Evolutionary conservation across 2,797 vertebrate species (phyloP).

Genomic region (Octomys mimax): DNA sequence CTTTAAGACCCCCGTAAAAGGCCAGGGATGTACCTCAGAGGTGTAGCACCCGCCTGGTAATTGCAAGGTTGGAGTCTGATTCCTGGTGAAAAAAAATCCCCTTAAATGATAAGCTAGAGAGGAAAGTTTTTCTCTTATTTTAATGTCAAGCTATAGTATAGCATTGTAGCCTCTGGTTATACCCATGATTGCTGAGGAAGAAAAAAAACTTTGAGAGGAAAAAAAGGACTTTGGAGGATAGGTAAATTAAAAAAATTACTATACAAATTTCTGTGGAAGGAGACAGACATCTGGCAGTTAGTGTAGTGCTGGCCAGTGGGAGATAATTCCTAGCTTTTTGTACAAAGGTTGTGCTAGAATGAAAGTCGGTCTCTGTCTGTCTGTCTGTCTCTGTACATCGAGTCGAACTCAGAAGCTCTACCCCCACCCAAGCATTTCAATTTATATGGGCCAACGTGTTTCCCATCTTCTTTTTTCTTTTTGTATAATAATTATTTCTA

Average conservation of each 20-base stretch:
- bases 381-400: too few relatives aligned
- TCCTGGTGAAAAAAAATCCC: too few relatives aligned
- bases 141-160: neutral
- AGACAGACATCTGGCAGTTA: neutral
- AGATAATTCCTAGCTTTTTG: neutral
- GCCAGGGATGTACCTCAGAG: too few relatives aligned
- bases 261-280: neutral
- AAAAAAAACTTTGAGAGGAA: slow-evolving; percentile 17
- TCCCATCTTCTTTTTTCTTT: slow-evolving; percentile 1
- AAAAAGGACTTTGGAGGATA: neutral
- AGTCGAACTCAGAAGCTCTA: too few relatives aligned
- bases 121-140: neutral
- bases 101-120: slow-evolving; percentile 18
- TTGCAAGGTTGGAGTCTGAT: too few relatives aligned
- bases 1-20: neutral
- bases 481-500: neutral
- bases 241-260: neutral
- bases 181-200: neutral
- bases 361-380: neutral
- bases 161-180: neutral
- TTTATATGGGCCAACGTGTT: neutral
- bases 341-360: neutral
- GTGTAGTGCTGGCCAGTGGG: neutral
- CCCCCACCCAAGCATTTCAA: neutral
- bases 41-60: too few relatives aligned